Evolutionary conservation across 2,113 vertebrate species (phyloP).

Genomic region (Rhinopithecus roxellana): DNA sequence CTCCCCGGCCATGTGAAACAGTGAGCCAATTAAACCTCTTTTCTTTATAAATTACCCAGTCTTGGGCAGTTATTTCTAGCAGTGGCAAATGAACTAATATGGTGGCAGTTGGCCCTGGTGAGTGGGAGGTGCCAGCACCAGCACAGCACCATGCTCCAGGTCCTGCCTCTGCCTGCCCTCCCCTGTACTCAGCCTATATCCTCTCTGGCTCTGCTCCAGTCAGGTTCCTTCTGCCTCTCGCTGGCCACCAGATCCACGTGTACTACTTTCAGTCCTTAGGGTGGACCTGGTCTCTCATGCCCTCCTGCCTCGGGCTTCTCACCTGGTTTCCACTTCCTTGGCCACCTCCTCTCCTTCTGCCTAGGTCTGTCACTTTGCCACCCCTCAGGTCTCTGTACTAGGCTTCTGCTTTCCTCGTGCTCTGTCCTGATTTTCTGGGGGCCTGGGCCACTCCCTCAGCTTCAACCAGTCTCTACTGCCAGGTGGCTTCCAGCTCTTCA

Average conservation of each 20-base stretch:
- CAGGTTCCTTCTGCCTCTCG: fast-evolving
- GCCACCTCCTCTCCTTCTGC: neutral
- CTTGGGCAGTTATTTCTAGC: too few species aligned
- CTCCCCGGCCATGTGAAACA: too few species aligned
- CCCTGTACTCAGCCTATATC: fast-evolving
- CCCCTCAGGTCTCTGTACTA: neutral
- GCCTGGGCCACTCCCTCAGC: neutral
- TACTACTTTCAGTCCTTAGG: fast-evolving
- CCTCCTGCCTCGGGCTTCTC: fast-evolving
- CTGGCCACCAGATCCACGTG: neutral
- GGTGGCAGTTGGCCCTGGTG: fast-evolving
- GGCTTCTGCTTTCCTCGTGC: too few species aligned
- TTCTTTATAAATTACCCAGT: too few species aligned
- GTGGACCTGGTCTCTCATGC: fast-evolving
- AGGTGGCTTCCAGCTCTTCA: neutral
- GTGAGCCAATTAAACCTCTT: too few species aligned
- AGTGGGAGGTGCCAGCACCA: fast-evolving
- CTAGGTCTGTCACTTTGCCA: fast-evolving
- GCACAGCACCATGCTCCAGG: fast-evolving
- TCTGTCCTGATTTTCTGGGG: neutral
- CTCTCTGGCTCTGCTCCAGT: neutral
- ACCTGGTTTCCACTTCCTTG: fast-evolving
- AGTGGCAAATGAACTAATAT: too few species aligned
- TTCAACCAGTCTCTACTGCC: neutral
- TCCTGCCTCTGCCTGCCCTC: fast-evolving